phyloP scores from a whole-genome alignment of 2,888 invertebrate genomes.

The Epinotia brunnichana region DNA sequence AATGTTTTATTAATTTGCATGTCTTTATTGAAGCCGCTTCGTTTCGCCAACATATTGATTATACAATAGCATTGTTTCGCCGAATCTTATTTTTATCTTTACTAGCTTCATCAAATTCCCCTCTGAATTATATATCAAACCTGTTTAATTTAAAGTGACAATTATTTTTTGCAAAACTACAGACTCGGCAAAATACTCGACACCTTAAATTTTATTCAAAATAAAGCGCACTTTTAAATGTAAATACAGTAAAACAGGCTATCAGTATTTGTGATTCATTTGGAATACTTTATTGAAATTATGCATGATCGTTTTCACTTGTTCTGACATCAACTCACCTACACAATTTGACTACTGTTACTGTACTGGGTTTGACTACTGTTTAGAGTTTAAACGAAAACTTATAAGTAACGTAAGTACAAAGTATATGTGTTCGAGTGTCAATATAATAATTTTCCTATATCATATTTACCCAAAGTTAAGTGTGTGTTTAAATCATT shows the following conservation, averaged over 20 bases:
- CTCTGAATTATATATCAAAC: background rate
- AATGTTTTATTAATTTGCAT: background rate
- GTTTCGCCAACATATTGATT: background rate
- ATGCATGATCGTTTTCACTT: background rate
- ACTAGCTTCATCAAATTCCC: background rate
- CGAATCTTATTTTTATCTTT: background rate
- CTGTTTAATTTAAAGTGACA: background rate
- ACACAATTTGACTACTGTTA: conserved; percentile 67
- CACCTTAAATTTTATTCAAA: no score
- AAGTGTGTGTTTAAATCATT: conserved; percentile 76
- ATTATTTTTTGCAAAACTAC: no score
- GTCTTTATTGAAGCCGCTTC: background rate
- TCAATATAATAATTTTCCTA: conserved; percentile 75
- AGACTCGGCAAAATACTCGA: no score
- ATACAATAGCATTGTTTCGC: background rate
- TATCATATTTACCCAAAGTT: conserved; percentile 81
- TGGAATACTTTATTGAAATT: background rate
- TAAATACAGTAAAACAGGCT: background rate
- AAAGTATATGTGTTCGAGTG: conserved; percentile 82
- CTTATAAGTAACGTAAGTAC: conserved; percentile 74
- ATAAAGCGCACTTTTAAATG: no score
- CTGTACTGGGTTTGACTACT: no score
- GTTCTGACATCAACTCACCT: conserved; percentile 35
- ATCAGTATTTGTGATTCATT: background rate
- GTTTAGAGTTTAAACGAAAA: conserved; percentile 49